These are phyloP conservation scores for Druon quercuslanigerum DNA, from an alignment of 1,140 invertebrate species.

Conservation along the genomic window DNA sequence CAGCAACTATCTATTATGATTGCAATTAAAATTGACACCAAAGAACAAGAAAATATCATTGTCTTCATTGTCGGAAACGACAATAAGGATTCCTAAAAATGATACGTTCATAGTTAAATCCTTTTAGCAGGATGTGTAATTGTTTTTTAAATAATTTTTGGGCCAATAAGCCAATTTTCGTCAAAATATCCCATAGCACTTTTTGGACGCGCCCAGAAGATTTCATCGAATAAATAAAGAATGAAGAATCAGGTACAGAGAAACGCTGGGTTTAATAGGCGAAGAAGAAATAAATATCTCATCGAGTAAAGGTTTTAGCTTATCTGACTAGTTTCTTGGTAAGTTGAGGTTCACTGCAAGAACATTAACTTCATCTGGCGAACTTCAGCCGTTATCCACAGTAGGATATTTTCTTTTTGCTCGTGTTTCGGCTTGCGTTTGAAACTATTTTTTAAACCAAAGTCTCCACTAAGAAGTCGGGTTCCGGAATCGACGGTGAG, in stretches of 20 bases:
- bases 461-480: not conserved
- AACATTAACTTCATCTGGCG: not conserved
- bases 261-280: not conserved
- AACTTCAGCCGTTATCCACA: not conserved
- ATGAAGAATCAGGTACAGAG: not conserved
- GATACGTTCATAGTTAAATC: too few species aligned
- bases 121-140: too few species aligned
- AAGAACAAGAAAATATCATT: not conserved
- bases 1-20: slow-evolving; percentile 21
- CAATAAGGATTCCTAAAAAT: too few species aligned
- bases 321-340: not conserved
- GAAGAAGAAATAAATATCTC: slow-evolving; percentile 3
- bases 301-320: slow-evolving; percentile 18
- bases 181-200: too few species aligned
- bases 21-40: not conserved
- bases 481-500: too few species aligned
- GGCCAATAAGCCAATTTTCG: too few species aligned
- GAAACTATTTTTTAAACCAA: not conserved
- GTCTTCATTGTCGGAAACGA: too few species aligned
- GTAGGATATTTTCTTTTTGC: slow-evolving; percentile 8
- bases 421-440: not conserved
- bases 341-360: not conserved
- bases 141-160: too few species aligned
- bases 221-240: not conserved
- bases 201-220: too few species aligned